phyloP scores from a whole-genome alignment of 1,140 invertebrate species.

The Aphaenogaster rudis region DNA sequence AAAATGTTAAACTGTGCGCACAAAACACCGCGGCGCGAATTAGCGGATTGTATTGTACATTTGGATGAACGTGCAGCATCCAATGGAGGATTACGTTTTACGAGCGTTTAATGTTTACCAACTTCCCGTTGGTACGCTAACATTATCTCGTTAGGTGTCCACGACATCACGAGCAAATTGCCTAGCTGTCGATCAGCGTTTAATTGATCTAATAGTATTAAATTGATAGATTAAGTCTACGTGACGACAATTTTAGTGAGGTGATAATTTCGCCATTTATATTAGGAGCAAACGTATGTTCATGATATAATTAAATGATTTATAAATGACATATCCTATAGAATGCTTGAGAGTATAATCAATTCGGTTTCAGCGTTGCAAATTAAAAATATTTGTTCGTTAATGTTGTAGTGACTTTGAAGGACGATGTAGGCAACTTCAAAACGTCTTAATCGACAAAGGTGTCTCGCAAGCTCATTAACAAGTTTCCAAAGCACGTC shows the following conservation, averaged over 20 bases:
- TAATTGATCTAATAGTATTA: slow-evolving; percentile 36
- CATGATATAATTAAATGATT: neutral
- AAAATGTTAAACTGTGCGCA: slow-evolving; percentile 20
- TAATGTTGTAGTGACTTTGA: slow-evolving; percentile 31
- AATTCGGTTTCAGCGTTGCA: neutral
- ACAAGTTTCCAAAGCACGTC: slow-evolving; percentile 59
- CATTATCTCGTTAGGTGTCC: slow-evolving; percentile 46
- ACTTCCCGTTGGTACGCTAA: slow-evolving; percentile 23
- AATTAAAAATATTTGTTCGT: slow-evolving; percentile 40
- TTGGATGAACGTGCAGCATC: slow-evolving; percentile 17
- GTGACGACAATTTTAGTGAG: slow-evolving; percentile 16
- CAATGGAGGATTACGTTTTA: slow-evolving; percentile 52
- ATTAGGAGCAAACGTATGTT: neutral
- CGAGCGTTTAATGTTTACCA: slow-evolving; percentile 60
- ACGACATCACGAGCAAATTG: slow-evolving; percentile 46
- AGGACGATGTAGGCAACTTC: slow-evolving; percentile 3
- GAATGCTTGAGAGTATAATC: neutral
- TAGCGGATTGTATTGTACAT: slow-evolving; percentile 50
- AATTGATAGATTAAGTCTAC: slow-evolving; percentile 48
- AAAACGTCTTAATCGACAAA: slow-evolving; percentile 54
- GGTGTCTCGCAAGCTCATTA: slow-evolving; percentile 59
- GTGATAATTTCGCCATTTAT: slow-evolving; percentile 31
- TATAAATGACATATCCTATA: neutral
- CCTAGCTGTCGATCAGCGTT: slow-evolving; percentile 36
- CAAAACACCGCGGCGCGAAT: slow-evolving; percentile 44